These are phyloP conservation scores for Lycophotia porphyrea DNA, from an alignment of 2,888 invertebrate genomes.

Conservation along the genomic window DNA sequence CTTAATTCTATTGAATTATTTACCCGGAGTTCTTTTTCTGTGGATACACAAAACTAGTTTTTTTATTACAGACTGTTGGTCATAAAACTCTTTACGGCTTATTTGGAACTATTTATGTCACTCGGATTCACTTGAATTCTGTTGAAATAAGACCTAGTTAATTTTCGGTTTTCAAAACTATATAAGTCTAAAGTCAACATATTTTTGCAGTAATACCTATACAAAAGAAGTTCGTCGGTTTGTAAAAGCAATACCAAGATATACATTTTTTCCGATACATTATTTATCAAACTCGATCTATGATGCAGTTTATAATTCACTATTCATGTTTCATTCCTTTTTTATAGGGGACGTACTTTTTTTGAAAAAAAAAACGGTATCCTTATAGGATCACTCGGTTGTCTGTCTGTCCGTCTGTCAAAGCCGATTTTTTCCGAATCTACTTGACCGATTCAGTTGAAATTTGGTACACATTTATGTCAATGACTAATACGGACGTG, in stretches of 20 bases:
- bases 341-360: too few relatives aligned
- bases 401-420: too few relatives aligned
- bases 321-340: not conserved
- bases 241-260: not conserved
- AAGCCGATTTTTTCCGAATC: too few relatives aligned
- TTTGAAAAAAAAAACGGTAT: too few relatives aligned
- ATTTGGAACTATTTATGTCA: slow-evolving; percentile 33
- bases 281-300: not conserved
- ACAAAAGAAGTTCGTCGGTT: not conserved
- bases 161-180: not conserved
- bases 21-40: slow-evolving; percentile 45
- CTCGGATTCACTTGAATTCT: slow-evolving; percentile 11
- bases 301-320: not conserved
- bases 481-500: too few relatives aligned
- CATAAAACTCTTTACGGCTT: slow-evolving; percentile 50
- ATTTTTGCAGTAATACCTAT: not conserved
- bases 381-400: too few relatives aligned
- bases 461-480: too few relatives aligned
- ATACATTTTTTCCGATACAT: too few relatives aligned
- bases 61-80: slow-evolving; percentile 40
- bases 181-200: not conserved
- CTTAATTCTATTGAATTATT: slow-evolving; percentile 62
- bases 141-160: not conserved
- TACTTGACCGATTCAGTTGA: too few relatives aligned
- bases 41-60: slow-evolving; percentile 33